Base-by-base conservation (phyloP, 2,888 invertebrate species). In the Iselma pallidipennis region DNA sequence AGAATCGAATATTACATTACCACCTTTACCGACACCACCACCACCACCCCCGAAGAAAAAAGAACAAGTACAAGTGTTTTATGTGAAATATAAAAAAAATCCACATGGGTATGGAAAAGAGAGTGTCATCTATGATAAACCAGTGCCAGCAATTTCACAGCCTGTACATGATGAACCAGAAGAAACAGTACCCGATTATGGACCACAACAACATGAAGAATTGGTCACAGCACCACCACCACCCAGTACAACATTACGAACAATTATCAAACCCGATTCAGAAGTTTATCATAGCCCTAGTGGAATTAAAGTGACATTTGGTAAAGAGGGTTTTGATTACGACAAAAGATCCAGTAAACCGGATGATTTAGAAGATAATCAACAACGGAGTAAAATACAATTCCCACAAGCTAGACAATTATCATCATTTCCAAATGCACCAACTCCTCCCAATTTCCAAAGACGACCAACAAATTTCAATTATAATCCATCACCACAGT, bases 21-120 rank as follows among this genome's bases (percentile, higher is more conserved):
- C 93, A 1, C 86, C 90, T 2, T 85, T 86, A 4, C 86, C 87
- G 1, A 82, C 82, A 0, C 82, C 83, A 1, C 80, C 82, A 4
- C 83, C 85, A 7, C 85, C 84, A 2, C 83, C 84, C 14, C 80
- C 85, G 1, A 85, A 86, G 66, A 87, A 87, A 69, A 93, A 92
- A 76, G 94, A 94, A 76, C 92, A 94, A 26, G 92, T 94, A 37
- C 94, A 95, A 74, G 95, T 95, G 0, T 95, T 93, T 78, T 95
- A 94, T 76, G 94, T 95, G 0, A 94, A 94, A 80, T 95, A 95
- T 77, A 92, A 93, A 77, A 94, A 94, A 78, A 92, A 94, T 74
- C 91, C 87, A 1, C 83, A 88, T 70, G 87, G 91, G 12, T 85
- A 88, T 68, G 87, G 88, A 0, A 88, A 90, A 69, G 86, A 89